Conservation (phyloP, 35 echinoderm and acorn worm species). For the Diadema setosum region DNA sequence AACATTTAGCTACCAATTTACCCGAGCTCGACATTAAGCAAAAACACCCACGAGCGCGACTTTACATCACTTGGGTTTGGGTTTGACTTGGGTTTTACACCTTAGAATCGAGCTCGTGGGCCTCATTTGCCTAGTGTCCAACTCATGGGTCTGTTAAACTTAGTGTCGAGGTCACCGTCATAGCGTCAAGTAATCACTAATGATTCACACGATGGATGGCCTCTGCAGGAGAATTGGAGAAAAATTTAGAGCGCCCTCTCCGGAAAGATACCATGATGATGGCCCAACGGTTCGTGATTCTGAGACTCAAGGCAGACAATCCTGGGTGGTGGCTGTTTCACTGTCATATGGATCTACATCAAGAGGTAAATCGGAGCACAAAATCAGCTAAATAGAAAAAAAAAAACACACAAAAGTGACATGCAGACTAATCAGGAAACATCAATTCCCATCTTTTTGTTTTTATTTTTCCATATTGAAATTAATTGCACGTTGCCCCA, state of each 20-base stretch:
- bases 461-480: background rate
- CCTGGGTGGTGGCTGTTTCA: constrained; percentile 89
- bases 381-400: background rate
- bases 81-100: too few relatives aligned
- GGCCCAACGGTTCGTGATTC: constrained; percentile 22
- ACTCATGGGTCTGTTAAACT: background rate
- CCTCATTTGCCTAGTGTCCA: background rate
- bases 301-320: constrained; percentile 73
- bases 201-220: background rate
- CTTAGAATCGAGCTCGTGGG: too few relatives aligned
- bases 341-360: constrained; percentile 70
- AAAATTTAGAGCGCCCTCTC: background rate
- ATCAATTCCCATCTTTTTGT: background rate
- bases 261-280: constrained; percentile 63
- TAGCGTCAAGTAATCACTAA: background rate
- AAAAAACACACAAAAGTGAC: background rate
- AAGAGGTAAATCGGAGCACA: constrained; percentile 7
- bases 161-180: background rate
- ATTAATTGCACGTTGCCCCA: background rate
- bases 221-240: constrained; percentile 11
- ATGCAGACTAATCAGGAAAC: background rate
- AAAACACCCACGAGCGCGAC: background rate
- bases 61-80: background rate
- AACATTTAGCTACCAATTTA: too few relatives aligned
- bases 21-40: too few relatives aligned